Evolutionary conservation across 2,113 vertebrate genomes (phyloP).

Genomic region (Oxyura jamaicensis): DNA sequence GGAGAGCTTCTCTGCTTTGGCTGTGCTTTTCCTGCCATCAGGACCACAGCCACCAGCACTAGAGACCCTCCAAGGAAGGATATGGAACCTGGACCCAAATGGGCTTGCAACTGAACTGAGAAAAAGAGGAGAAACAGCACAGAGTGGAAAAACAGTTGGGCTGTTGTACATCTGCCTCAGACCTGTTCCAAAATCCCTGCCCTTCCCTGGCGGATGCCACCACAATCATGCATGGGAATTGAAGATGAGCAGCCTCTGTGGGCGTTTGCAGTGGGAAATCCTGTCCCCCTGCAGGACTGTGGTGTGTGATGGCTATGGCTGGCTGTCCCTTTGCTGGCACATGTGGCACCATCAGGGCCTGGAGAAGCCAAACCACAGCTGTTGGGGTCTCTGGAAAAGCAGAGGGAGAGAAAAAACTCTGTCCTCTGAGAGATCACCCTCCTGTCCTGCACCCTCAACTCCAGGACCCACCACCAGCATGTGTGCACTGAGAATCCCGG

Average conservation of each 20-base stretch:
- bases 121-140: background rate
- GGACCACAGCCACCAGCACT: rapidly evolving
- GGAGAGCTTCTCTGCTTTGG: background rate
- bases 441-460: rapidly evolving
- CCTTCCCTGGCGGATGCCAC: background rate
- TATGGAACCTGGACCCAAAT: rapidly evolving
- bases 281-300: background rate
- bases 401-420: background rate
- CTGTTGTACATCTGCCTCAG: rapidly evolving
- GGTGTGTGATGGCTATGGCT: background rate
- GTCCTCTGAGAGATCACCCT: background rate
- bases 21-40: background rate
- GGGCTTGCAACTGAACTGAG: background rate
- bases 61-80: background rate
- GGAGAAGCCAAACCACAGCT: background rate
- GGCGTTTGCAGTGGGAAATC: background rate
- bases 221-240: rapidly evolving
- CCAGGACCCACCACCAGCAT: background rate
- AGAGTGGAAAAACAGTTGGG: rapidly evolving
- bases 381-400: background rate
- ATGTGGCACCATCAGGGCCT: rapidly evolving
- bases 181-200: background rate
- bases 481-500: rapidly evolving
- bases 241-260: rapidly evolving
- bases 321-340: background rate